phyloP scores from a whole-genome alignment of 2,888 invertebrate species.

The Pimpla rufipes region DNA sequence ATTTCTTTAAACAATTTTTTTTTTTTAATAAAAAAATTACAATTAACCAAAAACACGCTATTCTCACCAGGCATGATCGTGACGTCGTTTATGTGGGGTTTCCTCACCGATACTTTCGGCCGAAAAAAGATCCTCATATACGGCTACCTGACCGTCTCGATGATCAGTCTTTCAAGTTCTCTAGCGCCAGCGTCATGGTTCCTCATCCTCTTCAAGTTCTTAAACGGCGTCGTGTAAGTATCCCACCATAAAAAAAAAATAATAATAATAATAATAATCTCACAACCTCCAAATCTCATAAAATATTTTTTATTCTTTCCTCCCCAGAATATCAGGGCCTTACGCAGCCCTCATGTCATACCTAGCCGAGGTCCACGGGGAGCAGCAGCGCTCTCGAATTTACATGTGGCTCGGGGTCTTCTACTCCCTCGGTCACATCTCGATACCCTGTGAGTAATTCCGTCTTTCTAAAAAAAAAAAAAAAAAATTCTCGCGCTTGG shows the following conservation, averaged over 20 bases:
- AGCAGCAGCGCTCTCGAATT: constrained; percentile 78
- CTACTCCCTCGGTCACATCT: constrained; percentile 82
- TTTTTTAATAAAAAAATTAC: constrained; percentile 33
- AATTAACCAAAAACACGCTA: too few species aligned
- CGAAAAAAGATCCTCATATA: constrained; percentile 81
- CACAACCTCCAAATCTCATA: not conserved
- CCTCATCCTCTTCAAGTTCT: constrained; percentile 81
- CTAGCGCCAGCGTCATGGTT: constrained; percentile 81
- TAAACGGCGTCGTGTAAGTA: constrained; percentile 82
- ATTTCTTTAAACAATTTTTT: constrained; percentile 42
- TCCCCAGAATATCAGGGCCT: constrained; percentile 81
- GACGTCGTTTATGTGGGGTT: constrained; percentile 86
- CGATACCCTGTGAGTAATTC: constrained; percentile 87
- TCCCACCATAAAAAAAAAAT: not conserved
- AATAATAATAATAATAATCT: not conserved
- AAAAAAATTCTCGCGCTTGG: too few species aligned
- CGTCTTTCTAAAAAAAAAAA: too few species aligned
- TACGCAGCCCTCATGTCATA: constrained; percentile 82
- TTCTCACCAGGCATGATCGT: constrained; percentile 85
- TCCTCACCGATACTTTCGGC: constrained; percentile 82
- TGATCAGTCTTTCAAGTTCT: constrained; percentile 79
- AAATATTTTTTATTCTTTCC: not conserved
- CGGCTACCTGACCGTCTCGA: constrained; percentile 79
- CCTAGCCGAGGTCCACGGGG: constrained; percentile 81
- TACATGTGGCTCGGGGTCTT: constrained; percentile 83